A percentile compares a stretch with the other conserved stretches of the same genome.
phyloP scores from a whole-genome alignment of 2,888 invertebrate genomes.

The Acrocyrtus sp. region DNA sequence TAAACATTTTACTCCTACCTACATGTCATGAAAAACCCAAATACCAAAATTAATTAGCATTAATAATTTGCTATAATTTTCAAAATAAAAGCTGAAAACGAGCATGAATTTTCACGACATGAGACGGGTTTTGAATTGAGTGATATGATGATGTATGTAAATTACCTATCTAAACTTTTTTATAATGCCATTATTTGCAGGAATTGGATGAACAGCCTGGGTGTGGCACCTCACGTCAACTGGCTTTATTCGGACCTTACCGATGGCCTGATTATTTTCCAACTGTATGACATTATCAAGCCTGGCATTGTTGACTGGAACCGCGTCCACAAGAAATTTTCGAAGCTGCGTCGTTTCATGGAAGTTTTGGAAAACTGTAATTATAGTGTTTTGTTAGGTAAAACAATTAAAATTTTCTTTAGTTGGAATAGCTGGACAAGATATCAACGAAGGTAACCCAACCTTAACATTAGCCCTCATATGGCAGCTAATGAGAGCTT shows the following conservation, averaged over 20 bases:
- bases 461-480: constrained; percentile 82
- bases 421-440: constrained; percentile 97
- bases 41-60: no score
- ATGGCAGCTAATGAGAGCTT: constrained; percentile 99
- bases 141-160: no score
- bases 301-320: constrained; percentile 97
- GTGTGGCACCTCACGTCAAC: constrained; percentile 95
- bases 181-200: no score
- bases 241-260: constrained; percentile 97
- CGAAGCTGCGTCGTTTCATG: constrained; percentile 94
- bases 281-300: constrained; percentile 96
- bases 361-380: constrained; percentile 99
- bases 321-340: constrained; percentile 82
- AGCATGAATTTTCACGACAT: no score
- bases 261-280: constrained; percentile 96
- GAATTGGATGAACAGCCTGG: constrained; percentile 99
- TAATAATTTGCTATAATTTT: no score
- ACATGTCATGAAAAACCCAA: no score
- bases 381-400: constrained; percentile 95
- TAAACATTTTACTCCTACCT: no score
- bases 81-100: no score
- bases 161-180: no score
- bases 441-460: constrained; percentile 93
- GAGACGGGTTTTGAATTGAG: no score
- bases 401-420: constrained; percentile 93